phyloP scores from a whole-genome alignment of 2,113 vertebrate genomes.

The Rhadina sibilatrix region DNA sequence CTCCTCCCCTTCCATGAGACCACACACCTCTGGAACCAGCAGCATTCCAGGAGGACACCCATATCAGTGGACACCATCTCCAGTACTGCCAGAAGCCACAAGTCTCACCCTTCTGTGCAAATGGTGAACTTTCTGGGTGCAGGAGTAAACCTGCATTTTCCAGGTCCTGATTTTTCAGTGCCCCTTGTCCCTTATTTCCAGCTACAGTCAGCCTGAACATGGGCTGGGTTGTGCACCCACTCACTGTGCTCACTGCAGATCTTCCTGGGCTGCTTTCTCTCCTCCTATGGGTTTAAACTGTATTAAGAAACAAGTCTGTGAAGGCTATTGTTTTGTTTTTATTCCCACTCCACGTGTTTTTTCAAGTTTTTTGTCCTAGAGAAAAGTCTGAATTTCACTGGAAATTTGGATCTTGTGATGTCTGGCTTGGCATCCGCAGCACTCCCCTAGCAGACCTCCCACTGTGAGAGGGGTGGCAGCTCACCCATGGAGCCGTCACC shows the following conservation, averaged over 20 bases:
- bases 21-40: not conserved
- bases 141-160: not conserved
- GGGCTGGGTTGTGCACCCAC: not conserved
- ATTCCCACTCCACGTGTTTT: constrained; percentile 58
- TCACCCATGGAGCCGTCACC: constrained; percentile 28
- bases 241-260: not conserved
- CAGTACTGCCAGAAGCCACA: not conserved
- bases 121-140: not conserved
- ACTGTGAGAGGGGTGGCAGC: constrained; percentile 11
- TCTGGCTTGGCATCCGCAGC: constrained; percentile 54
- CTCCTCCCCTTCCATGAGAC: not conserved
- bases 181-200: not conserved
- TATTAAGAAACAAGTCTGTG: constrained; percentile 39
- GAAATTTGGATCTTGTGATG: constrained; percentile 72
- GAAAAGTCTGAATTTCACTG: constrained; percentile 70
- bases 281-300: not conserved
- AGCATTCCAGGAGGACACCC: not conserved
- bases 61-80: not conserved
- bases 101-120: not conserved
- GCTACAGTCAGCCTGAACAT: not conserved
- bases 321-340: constrained; percentile 44
- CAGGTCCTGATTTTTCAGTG: not conserved
- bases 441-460: constrained; percentile 61
- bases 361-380: constrained; percentile 66
- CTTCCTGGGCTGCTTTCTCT: not conserved